Evolutionary conservation across 2,797 vertebrate genomes (phyloP).

Genomic region (Eulemur coronatus): DNA sequence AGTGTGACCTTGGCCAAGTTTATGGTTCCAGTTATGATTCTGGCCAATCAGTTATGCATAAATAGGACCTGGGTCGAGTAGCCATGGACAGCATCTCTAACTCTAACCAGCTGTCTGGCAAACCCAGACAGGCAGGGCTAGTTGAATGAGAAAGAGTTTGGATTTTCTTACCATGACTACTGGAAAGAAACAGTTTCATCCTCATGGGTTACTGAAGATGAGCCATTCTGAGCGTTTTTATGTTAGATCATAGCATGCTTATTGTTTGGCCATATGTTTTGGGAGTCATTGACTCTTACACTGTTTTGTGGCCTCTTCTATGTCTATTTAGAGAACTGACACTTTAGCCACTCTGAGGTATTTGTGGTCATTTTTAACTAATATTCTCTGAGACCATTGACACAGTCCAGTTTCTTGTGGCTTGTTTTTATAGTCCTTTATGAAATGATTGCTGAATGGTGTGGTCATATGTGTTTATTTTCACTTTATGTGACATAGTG

Average conservation of each 20-base stretch:
- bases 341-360: background rate
- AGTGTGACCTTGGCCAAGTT: slow-evolving; percentile 40
- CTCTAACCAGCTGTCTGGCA: slow-evolving; percentile 73
- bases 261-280: slow-evolving; percentile 1
- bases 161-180: slow-evolving; percentile 24
- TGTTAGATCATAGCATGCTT: background rate
- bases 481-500: slow-evolving; percentile 36
- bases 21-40: slow-evolving; percentile 70
- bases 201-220: slow-evolving; percentile 6
- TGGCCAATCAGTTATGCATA: slow-evolving; percentile 44
- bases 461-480: background rate
- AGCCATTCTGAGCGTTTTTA: slow-evolving; percentile 21
- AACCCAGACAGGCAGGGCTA: slow-evolving; percentile 39
- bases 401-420: background rate
- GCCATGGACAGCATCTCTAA: slow-evolving; percentile 64
- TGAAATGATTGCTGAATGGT: background rate
- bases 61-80: slow-evolving; percentile 48
- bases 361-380: slow-evolving; percentile 44
- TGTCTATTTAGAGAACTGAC: slow-evolving; percentile 22
- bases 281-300: background rate
- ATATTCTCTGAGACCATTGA: slow-evolving; percentile 33
- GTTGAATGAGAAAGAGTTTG: slow-evolving; percentile 57
- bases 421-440: background rate
- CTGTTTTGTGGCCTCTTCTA: slow-evolving; percentile 10
- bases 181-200: slow-evolving; percentile 45